Percentiles rank a stretch among this genome's conserved stretches.
These are phyloP conservation scores for Phoeniculus purpureus DNA, from an alignment of 2,797 vertebrate species.

Conservation along the genomic window DNA sequence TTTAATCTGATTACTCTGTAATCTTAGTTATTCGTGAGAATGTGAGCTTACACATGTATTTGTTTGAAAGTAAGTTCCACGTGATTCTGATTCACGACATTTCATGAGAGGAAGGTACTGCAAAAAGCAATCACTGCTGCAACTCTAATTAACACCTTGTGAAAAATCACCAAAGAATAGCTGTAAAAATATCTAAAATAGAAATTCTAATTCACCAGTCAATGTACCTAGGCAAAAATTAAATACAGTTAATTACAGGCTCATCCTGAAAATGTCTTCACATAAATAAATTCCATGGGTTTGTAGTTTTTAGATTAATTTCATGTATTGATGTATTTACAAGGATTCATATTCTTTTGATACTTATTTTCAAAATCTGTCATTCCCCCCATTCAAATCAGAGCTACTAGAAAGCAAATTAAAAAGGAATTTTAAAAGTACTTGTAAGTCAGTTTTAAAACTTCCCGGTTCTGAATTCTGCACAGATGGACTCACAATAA, in stretches of 20 bases:
- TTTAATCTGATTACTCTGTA: constrained; percentile 46
- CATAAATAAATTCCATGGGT: neutral
- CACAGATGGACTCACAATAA: neutral
- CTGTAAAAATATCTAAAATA: neutral
- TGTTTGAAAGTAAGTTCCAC: neutral
- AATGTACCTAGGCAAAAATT: neutral
- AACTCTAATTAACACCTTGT: neutral
- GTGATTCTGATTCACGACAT: neutral
- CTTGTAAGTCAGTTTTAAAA: neutral
- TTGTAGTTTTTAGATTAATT: neutral
- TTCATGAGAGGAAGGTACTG: neutral
- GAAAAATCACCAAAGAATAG: neutral
- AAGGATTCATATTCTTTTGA: neutral
- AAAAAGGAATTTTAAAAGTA: neutral
- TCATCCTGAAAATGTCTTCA: neutral
- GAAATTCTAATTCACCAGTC: neutral
- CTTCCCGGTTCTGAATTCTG: neutral
- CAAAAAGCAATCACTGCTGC: neutral
- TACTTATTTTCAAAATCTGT: neutral
- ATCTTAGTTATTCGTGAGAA: constrained; percentile 7
- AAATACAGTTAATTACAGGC: neutral
- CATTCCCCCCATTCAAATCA: neutral
- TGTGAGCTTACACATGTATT: neutral
- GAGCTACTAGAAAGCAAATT: neutral
- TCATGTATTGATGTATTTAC: neutral